Percentiles rank a stretch among this genome's conserved stretches.
phyloP scores from a whole-genome alignment of 2,888 invertebrate species.

The Drosophila melanosoma region DNA sequence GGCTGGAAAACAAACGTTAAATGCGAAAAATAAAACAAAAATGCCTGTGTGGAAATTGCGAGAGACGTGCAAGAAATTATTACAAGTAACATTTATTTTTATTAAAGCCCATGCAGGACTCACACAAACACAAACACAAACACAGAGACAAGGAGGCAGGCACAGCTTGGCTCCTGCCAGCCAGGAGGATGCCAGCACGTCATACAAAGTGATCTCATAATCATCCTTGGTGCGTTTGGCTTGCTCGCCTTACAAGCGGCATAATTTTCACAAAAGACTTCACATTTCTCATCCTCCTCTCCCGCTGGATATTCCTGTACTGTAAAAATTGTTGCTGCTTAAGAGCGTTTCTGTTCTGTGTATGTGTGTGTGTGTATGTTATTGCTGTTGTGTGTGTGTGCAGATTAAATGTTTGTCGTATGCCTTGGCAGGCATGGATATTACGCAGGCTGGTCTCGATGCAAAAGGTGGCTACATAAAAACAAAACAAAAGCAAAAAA shows the following conservation, averaged over 20 bases:
- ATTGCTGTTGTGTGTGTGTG: slow-evolving; percentile 32
- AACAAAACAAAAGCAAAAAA: slow-evolving; percentile 35
- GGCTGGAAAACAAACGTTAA: slow-evolving; percentile 54
- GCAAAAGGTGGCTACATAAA: slow-evolving; percentile 32
- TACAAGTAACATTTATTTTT: slow-evolving; percentile 79
- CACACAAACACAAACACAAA: slow-evolving; percentile 9
- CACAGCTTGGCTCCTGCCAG: slow-evolving; percentile 49
- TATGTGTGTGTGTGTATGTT: slow-evolving; percentile 43
- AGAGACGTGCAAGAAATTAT: slow-evolving; percentile 76
- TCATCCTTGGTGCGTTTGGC: slow-evolving; percentile 74
- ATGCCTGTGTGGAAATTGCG: slow-evolving; percentile 58
- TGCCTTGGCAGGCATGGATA: slow-evolving; percentile 32
- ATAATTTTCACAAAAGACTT: slow-evolving; percentile 71
- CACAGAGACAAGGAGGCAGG: slow-evolving; percentile 12
- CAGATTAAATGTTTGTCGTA: slow-evolving; percentile 78
- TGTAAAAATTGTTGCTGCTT: slow-evolving; percentile 60
- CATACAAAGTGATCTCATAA: slow-evolving; percentile 83
- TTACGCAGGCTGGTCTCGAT: neutral
- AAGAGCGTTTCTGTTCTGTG: slow-evolving; percentile 61
- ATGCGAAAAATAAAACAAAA: slow-evolving; percentile 52
- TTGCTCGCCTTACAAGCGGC: slow-evolving; percentile 68
- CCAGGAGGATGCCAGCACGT: slow-evolving; percentile 55
- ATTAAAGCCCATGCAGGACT: slow-evolving; percentile 68
- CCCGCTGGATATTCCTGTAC: slow-evolving; percentile 38
- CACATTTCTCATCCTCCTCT: slow-evolving; percentile 8